phyloP scores from a whole-genome alignment of 2,113 vertebrate genomes.

The Prionailurus viverrinus region DNA sequence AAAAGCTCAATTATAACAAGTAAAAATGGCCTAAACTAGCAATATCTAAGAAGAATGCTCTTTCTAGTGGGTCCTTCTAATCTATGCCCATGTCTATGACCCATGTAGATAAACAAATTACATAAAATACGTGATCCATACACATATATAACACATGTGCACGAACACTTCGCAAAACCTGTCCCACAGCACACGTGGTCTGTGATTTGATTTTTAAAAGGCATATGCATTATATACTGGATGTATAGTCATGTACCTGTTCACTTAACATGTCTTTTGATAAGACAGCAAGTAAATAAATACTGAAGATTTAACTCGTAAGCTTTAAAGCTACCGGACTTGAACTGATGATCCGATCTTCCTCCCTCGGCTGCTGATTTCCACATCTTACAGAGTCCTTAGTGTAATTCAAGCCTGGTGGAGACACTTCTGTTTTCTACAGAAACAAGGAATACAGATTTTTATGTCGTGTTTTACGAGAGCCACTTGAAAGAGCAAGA shows the following conservation, averaged over 20 bases:
- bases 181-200: background rate
- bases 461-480: background rate
- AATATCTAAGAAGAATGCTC: background rate
- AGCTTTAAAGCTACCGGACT: no score
- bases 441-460: background rate
- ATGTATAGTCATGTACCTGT: background rate
- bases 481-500: background rate
- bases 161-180: background rate
- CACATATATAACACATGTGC: background rate
- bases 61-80: background rate
- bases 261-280: no score
- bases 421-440: background rate
- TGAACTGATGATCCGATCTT: background rate
- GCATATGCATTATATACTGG: background rate
- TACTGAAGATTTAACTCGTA: no score
- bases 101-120: background rate
- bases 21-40: background rate
- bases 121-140: background rate
- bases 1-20: background rate
- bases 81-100: background rate
- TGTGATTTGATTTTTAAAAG: background rate
- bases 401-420: background rate
- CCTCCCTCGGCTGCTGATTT: background rate
- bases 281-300: no score
- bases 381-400: background rate